phyloP scores from a whole-genome alignment of 1,140 invertebrate species.

The Calephelis virginiensis region DNA sequence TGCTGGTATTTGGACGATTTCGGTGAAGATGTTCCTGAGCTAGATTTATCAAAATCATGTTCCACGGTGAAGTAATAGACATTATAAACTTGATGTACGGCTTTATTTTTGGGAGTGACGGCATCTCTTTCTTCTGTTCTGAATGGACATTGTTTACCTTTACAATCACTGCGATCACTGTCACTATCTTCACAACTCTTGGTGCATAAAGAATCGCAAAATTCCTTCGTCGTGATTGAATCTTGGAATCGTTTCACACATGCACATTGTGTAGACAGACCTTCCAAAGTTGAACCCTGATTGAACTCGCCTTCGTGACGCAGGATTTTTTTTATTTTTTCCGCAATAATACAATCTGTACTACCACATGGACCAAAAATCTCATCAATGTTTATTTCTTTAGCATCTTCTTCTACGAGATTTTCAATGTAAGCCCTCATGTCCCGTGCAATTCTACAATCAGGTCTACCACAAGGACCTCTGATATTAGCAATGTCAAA shows the following conservation, averaged over 20 bases:
- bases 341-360: constrained; percentile 56
- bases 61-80: constrained; percentile 67
- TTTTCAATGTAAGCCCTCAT: constrained; percentile 66
- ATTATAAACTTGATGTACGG: constrained; percentile 45
- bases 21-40: constrained; percentile 30
- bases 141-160: constrained; percentile 50
- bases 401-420: constrained; percentile 61
- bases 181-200: constrained; percentile 48
- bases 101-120: constrained; percentile 6
- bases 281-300: constrained; percentile 43
- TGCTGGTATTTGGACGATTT: constrained; percentile 48
- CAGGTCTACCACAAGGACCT: constrained; percentile 65
- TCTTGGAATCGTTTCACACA: constrained; percentile 61
- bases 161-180: constrained; percentile 44
- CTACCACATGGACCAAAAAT: constrained; percentile 71
- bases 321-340: constrained; percentile 62
- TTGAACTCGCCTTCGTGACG: constrained; percentile 56
- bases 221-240: constrained; percentile 44
- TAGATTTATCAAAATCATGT: constrained; percentile 47
- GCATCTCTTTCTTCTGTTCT: not conserved
- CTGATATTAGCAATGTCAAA: constrained; percentile 68
- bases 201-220: constrained; percentile 44
- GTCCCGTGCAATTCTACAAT: constrained; percentile 65
- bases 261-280: constrained; percentile 59
- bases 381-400: constrained; percentile 55